Evolutionary conservation across 2,113 vertebrate genomes (phyloP), one percentile per base, ranked within the genome.

Genomic region (Indicator maculatus): DNA sequence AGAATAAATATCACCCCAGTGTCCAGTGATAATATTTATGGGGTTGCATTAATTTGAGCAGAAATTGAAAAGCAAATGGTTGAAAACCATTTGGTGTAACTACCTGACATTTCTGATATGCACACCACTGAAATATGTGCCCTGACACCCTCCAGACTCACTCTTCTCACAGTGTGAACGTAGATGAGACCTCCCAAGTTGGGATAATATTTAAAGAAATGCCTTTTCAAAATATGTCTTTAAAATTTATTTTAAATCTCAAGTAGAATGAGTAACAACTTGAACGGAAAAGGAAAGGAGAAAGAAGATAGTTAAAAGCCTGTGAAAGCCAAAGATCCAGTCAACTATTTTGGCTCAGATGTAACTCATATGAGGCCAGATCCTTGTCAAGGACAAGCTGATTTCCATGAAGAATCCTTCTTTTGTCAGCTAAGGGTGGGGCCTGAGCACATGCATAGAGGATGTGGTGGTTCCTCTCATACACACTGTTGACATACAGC

Each of bases 361-460:
- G 1, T 55, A 55, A 33, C 33, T 83, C 47, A 13, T 12, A 16
- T 1, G 1, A 85, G 41, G 38, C n/a, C 63, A 55, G 66, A 65
- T 82, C 74, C 27, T 63, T 65, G 47, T 27, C 79, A 50, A 47
- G 26, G 11, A 14, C 13, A 72, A 50, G 39, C 30, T 67, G 79
- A 59, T 79, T 59, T 64, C 17, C 8, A 1, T 69, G 65, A 36
- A 39, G 61, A 75, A 59, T 76, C 61, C 27, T 15, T 80, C n/a
- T 80, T 78, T 44, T 53, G 14, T 53, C 53, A 52, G 36, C 2
- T 8, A 50, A 86, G 64, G 79, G 27, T 13, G 27, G 12, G 16
- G 13, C 38, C 36, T 16, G 39, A 36, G 13, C 28, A 17, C 0
- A 0, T 0, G 0, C 5, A 1, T 24, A 8, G 52, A 38, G 64